Conservation (phyloP, 2,797 vertebrate species). For the Pangasius sanitwongsei region DNA sequence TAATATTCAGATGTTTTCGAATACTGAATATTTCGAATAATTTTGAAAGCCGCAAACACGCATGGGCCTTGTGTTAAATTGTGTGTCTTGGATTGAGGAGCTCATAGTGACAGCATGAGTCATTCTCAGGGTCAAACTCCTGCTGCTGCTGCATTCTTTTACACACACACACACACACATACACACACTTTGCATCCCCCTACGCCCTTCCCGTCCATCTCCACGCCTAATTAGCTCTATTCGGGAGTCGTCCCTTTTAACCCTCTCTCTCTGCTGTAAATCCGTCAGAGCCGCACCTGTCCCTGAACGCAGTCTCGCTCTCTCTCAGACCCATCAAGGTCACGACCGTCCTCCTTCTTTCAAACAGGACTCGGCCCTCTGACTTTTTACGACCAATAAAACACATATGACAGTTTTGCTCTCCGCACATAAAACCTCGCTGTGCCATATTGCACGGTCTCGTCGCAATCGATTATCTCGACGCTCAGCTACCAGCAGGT, state of each 20-base stretch:
- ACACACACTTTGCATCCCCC: constrained; percentile 3
- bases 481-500: constrained; percentile 42
- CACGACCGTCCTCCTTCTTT: constrained; percentile 10
- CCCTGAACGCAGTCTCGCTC: constrained; percentile 3
- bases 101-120: constrained; percentile 33
- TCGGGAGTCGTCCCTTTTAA: background rate
- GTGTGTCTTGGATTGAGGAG: background rate
- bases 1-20: background rate
- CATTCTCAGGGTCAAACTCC: constrained; percentile 24
- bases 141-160: background rate
- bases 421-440: background rate
- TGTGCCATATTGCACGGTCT: constrained; percentile 26
- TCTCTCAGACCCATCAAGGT: background rate
- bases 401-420: background rate
- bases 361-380: constrained; percentile 23
- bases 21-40: background rate
- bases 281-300: constrained; percentile 29
- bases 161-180: constrained; percentile 30
- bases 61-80: background rate
- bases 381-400: constrained; percentile 37
- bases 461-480: background rate
- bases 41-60: background rate
- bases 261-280: constrained; percentile 22
- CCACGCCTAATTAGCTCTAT: constrained; percentile 15
- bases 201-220: background rate